phyloP scores from a whole-genome alignment of 1,140 invertebrate genomes.

The Drosophila pachea region DNA sequence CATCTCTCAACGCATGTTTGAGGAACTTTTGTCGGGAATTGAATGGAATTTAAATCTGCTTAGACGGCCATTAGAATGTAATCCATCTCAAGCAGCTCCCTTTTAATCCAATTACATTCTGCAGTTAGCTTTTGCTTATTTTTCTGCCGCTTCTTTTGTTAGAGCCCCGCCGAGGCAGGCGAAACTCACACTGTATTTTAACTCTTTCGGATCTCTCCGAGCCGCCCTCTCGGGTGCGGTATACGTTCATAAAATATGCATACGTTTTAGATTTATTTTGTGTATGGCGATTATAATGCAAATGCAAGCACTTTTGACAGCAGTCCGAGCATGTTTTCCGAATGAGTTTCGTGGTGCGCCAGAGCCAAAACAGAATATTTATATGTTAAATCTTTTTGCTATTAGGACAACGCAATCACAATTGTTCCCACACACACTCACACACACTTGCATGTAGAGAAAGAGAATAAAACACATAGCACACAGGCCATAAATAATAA shows the following conservation, averaged over 20 bases:
- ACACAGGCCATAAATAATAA: constrained; percentile 62
- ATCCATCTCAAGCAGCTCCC: no score
- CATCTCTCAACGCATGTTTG: no score
- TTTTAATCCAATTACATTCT: no score
- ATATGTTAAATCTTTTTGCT: constrained; percentile 67
- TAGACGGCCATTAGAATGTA: no score
- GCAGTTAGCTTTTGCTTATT: no score
- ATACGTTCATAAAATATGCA: constrained; percentile 64
- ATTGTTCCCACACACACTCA: constrained; percentile 36
- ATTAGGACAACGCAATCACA: constrained; percentile 42
- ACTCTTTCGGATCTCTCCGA: not conserved
- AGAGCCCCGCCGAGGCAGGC: no score
- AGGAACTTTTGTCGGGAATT: no score
- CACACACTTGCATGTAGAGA: not conserved
- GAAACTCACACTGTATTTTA: no score
- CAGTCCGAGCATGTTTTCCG: constrained; percentile 50
- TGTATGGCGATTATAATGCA: constrained; percentile 71
- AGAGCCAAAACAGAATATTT: constrained; percentile 55
- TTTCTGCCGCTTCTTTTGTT: no score
- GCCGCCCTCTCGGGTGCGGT: constrained; percentile 3
- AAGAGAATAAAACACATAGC: not conserved
- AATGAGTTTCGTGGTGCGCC: constrained; percentile 16
- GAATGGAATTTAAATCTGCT: no score
- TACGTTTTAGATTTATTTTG: constrained; percentile 68
- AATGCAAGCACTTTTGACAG: constrained; percentile 70